phyloP scores from a whole-genome alignment of 1,140 invertebrate genomes.

The Papilio polytes region DNA sequence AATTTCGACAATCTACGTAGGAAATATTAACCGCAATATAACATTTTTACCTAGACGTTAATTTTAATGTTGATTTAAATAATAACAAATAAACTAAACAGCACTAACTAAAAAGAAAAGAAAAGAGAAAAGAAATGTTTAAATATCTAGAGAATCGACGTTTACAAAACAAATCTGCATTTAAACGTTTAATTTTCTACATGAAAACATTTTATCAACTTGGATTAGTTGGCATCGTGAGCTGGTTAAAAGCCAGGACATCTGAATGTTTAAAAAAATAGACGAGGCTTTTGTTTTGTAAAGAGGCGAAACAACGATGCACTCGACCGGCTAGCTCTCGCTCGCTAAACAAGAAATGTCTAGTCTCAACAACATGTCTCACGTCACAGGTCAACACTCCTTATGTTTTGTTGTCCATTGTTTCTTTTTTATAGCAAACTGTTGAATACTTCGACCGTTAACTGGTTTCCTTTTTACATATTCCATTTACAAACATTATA shows the following conservation, averaged over 20 bases:
- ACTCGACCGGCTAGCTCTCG: constrained; percentile 12
- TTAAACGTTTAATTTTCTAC: constrained; percentile 6
- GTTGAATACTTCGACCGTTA: constrained; percentile 31
- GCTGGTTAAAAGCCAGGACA: constrained; percentile 20
- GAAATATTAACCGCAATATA: too few relatives aligned
- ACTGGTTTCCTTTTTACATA: background rate
- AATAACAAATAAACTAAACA: background rate
- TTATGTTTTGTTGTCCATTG: constrained; percentile 31
- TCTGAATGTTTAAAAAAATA: constrained; percentile 34
- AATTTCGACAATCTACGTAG: too few relatives aligned
- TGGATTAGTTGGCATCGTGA: constrained; percentile 25
- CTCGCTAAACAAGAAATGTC: constrained; percentile 32
- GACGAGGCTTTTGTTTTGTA: constrained; percentile 28
- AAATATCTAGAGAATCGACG: background rate
- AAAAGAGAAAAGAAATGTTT: background rate
- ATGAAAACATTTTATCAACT: constrained; percentile 9
- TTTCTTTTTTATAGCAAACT: constrained; percentile 30
- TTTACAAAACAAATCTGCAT: background rate
- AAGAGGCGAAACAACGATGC: constrained; percentile 2
- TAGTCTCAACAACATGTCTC: constrained; percentile 40
- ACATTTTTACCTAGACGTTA: too few relatives aligned
- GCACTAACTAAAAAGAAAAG: background rate
- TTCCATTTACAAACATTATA: background rate
- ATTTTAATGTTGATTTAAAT: background rate
- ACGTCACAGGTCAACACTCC: constrained; percentile 36